A percentile compares a stretch with the other conserved stretches of the same genome.
phyloP scores from a whole-genome alignment of 2,888 invertebrate genomes.

The Uloborus plumipes region DNA sequence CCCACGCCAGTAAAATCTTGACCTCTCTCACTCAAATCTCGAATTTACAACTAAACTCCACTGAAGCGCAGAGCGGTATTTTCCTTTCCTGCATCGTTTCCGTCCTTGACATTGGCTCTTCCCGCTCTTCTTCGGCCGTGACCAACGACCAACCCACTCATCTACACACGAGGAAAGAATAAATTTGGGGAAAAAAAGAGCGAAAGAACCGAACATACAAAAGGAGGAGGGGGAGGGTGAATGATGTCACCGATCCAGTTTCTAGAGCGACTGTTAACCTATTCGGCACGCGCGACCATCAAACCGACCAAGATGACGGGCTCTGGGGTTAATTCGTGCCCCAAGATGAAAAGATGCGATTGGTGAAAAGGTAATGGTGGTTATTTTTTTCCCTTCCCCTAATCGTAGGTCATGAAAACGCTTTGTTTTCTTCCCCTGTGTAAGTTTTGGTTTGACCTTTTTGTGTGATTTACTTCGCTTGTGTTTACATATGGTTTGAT shows the following conservation, averaged over 20 bases:
- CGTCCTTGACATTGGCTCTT: constrained; percentile 51
- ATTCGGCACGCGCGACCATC: constrained; percentile 10
- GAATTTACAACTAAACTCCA: too few species aligned
- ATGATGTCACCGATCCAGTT: constrained; percentile 59
- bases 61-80: not conserved
- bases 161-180: constrained; percentile 15
- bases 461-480: too few species aligned
- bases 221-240: constrained; percentile 1
- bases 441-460: too few species aligned
- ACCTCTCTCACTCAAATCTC: too few species aligned
- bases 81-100: not conserved
- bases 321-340: constrained; percentile 3
- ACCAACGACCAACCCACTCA: constrained; percentile 40
- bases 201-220: constrained; percentile 5
- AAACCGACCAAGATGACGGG: not conserved
- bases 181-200: not conserved
- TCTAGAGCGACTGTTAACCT: constrained; percentile 27
- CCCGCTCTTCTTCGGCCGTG: constrained; percentile 4
- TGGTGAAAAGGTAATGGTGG: not conserved
- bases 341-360: not conserved
- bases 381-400: too few species aligned
- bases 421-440: too few species aligned
- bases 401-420: too few species aligned
- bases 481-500: too few species aligned
- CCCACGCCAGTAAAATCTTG: too few species aligned